phyloP scores from a whole-genome alignment of 2,113 vertebrate species.

The Hippocampus guttulatus region DNA sequence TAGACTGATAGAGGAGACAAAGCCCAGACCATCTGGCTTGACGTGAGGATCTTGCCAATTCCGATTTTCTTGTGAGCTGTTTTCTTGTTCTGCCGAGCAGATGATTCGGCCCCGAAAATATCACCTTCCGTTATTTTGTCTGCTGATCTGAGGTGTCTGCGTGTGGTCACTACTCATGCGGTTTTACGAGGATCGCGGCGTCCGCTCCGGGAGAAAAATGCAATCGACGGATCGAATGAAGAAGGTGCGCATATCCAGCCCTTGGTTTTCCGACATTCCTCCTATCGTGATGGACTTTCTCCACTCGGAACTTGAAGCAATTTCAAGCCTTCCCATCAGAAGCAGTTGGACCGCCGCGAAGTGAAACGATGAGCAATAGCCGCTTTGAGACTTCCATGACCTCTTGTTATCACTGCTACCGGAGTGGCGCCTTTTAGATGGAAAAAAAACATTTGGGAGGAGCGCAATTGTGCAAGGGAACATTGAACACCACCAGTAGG shows the following conservation, averaged over 20 bases:
- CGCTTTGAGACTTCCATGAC: conserved; percentile 15
- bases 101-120: conserved; percentile 38
- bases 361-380: not conserved
- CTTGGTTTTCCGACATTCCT: not conserved
- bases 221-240: conserved; percentile 37
- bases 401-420: conserved; percentile 29
- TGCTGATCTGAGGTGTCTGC: conserved; percentile 21
- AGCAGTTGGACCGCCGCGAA: not conserved
- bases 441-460: conserved; percentile 20
- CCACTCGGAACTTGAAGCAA: not conserved
- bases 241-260: conserved; percentile 1
- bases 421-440: conserved; percentile 14
- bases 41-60: conserved; percentile 19
- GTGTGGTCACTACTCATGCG: conserved; percentile 20
- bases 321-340: not conserved
- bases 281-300: not conserved
- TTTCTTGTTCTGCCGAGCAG: conserved; percentile 31
- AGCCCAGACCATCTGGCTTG: conserved; percentile 51
- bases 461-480: conserved; percentile 19
- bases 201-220: conserved; percentile 42
- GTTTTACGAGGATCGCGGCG: conserved; percentile 27
- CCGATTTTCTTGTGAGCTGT: conserved; percentile 15
- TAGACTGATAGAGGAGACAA: conserved; percentile 52
- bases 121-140: conserved; percentile 31
- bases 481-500: conserved; percentile 18